Conservation (phyloP, 2,113 vertebrate species). For the Hemiprocne comata region DNA sequence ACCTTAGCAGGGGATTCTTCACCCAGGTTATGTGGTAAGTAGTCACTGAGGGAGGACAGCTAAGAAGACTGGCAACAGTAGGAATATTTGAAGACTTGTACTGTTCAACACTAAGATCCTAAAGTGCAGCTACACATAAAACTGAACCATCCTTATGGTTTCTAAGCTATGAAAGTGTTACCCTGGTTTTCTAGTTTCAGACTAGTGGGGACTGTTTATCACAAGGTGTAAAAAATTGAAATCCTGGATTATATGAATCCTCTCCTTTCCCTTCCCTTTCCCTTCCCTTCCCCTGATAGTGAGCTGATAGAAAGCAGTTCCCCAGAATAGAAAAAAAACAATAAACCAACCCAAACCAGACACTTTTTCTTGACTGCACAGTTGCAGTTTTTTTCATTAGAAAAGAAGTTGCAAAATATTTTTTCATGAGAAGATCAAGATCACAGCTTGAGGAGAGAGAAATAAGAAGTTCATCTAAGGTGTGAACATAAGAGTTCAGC, state of each 20-base stretch:
- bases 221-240: neutral
- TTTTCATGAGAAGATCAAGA: slow-evolving; percentile 1
- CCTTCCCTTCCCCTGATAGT: neutral
- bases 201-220: neutral
- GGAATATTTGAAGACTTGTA: neutral
- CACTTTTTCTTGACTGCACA: neutral
- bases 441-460: neutral
- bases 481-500: neutral
- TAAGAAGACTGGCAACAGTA: neutral
- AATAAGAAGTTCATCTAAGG: neutral
- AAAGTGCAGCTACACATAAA: neutral
- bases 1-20: neutral
- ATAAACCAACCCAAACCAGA: neutral
- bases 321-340: neutral
- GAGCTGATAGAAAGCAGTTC: neutral
- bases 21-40: neutral
- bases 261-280: no score
- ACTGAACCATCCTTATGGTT: neutral
- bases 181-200: neutral
- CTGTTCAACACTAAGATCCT: neutral
- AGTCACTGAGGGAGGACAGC: neutral
- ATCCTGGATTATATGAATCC: neutral
- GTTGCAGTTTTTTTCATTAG: neutral
- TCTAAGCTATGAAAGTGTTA: neutral
- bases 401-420: neutral